Evolutionary conservation across 2,888 invertebrate genomes (phyloP).

Genomic region (Xestoiulus laeticollis): DNA sequence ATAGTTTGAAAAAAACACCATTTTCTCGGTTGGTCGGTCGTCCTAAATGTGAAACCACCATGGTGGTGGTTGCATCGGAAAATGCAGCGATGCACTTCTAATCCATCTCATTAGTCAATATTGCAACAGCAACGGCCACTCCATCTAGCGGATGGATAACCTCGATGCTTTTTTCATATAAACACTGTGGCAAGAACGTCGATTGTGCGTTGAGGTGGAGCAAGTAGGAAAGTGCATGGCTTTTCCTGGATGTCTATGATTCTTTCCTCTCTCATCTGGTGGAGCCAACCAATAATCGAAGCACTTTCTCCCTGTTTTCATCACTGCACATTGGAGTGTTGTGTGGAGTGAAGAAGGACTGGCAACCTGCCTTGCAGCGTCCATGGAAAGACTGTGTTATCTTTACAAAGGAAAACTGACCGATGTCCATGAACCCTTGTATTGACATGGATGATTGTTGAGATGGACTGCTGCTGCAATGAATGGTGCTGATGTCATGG

Average conservation of each 20-base stretch:
- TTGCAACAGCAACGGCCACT: too few relatives aligned
- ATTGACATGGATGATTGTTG: neutral
- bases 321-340: neutral
- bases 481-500: neutral
- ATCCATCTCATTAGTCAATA: slow-evolving; percentile 18
- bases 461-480: neutral
- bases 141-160: neutral
- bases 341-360: neutral
- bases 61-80: neutral
- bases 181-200: neutral
- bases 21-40: neutral
- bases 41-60: neutral
- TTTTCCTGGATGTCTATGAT: neutral
- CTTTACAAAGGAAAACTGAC: neutral
- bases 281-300: neutral
- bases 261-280: neutral
- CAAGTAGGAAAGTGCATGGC: neutral
- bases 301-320: neutral
- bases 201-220: neutral
- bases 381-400: neutral
- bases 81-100: neutral
- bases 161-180: slow-evolving; percentile 7
- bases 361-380: too few relatives aligned
- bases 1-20: neutral
- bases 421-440: neutral